A percentile compares a stretch with the other conserved stretches of the same genome.
phyloP scores from a whole-genome alignment of 53 echinoderm and acorn worm species.

The Antedon mediterranea region DNA sequence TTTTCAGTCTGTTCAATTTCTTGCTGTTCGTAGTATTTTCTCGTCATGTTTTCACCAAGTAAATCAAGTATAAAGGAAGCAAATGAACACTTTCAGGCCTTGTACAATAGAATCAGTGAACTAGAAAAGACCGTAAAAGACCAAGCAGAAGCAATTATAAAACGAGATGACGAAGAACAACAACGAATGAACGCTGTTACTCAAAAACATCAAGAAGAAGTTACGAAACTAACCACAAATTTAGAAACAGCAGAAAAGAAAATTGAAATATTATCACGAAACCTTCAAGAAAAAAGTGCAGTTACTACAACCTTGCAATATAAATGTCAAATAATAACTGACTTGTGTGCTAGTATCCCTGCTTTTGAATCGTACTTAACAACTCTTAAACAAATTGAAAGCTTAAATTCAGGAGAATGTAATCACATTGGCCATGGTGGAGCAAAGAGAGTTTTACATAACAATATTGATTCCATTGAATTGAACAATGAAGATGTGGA shows the following conservation, averaged over 20 bases:
- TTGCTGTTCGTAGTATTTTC: no score
- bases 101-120: constrained; percentile 51
- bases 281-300: neutral
- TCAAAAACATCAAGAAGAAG: neutral
- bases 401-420: neutral
- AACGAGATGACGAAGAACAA: constrained; percentile 35
- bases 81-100: constrained; percentile 71
- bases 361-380: neutral
- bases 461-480: neutral
- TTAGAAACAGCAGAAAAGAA: neutral
- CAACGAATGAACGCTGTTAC: neutral
- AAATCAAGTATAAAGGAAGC: constrained; percentile 68
- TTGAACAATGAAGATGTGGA: neutral
- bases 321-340: neutral
- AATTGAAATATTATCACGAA: neutral
- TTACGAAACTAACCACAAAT: neutral
- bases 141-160: constrained; percentile 63
- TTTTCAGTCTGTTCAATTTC: no score
- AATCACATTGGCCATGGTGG: neutral
- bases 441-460: neutral
- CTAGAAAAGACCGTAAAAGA: constrained; percentile 73
- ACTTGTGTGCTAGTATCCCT: neutral
- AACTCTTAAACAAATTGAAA: neutral
- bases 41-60: constrained; percentile 35
- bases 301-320: neutral